phyloP scores from a whole-genome alignment of 2,113 vertebrate genomes.

The Otolemur garnettii region DNA sequence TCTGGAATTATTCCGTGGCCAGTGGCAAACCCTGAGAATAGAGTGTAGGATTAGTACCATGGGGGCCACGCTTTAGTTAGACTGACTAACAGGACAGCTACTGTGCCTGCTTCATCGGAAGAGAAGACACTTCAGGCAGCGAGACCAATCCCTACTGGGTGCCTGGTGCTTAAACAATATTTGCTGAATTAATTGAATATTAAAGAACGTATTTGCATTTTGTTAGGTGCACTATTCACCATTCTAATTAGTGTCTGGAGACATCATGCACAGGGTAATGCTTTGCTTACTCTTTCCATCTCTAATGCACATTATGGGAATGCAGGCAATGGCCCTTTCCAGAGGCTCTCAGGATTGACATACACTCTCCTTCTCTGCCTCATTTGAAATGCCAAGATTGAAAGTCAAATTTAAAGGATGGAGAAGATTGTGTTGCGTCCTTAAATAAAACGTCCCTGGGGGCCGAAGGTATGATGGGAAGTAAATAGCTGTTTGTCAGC shows the following conservation, averaged over 20 bases:
- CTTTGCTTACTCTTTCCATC: conserved; percentile 66
- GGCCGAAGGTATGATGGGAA: conserved; percentile 58
- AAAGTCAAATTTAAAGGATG: conserved; percentile 75
- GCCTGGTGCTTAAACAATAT: conserved; percentile 68
- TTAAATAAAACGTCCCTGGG: conserved; percentile 71
- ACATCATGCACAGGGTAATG: conserved; percentile 51
- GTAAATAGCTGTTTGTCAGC: conserved; percentile 76
- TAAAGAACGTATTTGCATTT: conserved; percentile 79
- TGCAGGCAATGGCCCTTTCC: conserved; percentile 49
- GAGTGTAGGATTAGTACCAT: neutral
- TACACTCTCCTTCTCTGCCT: conserved; percentile 30
- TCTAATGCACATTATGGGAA: conserved; percentile 30
- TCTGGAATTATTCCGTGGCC: neutral
- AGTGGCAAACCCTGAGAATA: neutral
- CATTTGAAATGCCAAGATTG: conserved; percentile 68
- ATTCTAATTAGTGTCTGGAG: conserved; percentile 75
- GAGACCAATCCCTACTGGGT: conserved; percentile 63
- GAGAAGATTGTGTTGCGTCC: conserved; percentile 70
- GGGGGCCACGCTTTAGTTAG: neutral
- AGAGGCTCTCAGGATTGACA: conserved; percentile 56
- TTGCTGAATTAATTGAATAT: conserved; percentile 81
- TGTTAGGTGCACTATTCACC: conserved; percentile 66
- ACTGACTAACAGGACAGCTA: conserved; percentile 10
- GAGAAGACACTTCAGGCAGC: neutral
- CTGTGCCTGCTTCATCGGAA: neutral